phyloP scores from a whole-genome alignment of 2,888 invertebrate species.

The Apeira syringaria region DNA sequence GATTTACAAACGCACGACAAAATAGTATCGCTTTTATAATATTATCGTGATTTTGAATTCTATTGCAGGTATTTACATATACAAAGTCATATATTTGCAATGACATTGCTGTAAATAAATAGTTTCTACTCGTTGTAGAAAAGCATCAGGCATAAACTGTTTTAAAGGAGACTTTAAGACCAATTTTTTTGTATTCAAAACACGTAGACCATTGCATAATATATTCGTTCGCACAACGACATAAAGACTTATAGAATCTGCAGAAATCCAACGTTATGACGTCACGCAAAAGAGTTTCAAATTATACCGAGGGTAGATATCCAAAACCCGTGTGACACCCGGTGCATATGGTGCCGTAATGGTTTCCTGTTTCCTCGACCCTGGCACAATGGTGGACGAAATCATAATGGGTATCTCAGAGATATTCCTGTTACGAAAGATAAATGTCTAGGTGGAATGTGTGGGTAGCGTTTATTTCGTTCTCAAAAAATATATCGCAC shows the following conservation, averaged over 20 bases:
- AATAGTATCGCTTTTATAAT: too few relatives aligned
- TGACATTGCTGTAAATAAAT: too few relatives aligned
- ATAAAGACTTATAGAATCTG: constrained; percentile 4
- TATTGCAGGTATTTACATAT: too few relatives aligned
- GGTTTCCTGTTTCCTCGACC: constrained; percentile 74
- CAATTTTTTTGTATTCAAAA: too few relatives aligned
- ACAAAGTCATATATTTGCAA: too few relatives aligned
- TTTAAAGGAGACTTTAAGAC: too few relatives aligned
- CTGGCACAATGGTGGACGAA: constrained; percentile 65
- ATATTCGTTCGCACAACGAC: neutral
- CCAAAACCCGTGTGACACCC: constrained; percentile 62
- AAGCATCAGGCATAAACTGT: too few relatives aligned
- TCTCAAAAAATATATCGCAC: too few relatives aligned
- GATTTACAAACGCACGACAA: too few relatives aligned
- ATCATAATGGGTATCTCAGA: constrained; percentile 55
- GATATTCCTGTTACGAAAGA: constrained; percentile 46
- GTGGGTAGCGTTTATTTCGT: neutral
- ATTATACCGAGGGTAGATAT: constrained; percentile 42
- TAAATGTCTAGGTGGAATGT: constrained; percentile 37
- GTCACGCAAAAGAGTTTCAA: constrained; percentile 41
- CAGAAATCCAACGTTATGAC: constrained; percentile 3
- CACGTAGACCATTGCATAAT: neutral
- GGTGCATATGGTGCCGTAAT: constrained; percentile 69
- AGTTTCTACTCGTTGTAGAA: too few relatives aligned
- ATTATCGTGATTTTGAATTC: too few relatives aligned